Evolutionary conservation across 1,140 invertebrate species (phyloP).

Genomic region (Brachionus calyciflorus): DNA sequence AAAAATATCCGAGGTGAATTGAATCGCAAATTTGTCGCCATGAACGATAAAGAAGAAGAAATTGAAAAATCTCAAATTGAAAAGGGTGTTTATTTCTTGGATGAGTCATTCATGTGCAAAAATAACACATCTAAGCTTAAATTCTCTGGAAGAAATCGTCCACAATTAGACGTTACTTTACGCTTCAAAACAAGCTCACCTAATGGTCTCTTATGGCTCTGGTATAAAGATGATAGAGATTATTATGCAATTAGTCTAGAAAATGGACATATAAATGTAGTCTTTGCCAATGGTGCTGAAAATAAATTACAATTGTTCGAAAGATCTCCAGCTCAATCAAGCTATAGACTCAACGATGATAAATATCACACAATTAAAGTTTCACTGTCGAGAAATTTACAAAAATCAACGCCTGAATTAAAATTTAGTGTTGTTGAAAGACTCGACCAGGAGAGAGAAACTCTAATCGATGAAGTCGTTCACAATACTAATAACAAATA

Average conservation of each 20-base stretch:
- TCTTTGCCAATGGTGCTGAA: slow-evolving; percentile 17
- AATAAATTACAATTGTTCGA: slow-evolving; percentile 35
- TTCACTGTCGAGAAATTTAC: not conserved
- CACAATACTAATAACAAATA: not conserved
- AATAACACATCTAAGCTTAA: not conserved
- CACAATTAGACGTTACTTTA: slow-evolving; percentile 1
- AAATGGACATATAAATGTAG: slow-evolving; percentile 39
- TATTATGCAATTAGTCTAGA: slow-evolving; percentile 28
- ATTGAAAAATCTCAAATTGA: slow-evolving; percentile 26
- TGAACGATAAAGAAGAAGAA: not conserved
- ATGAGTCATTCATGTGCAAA: slow-evolving; percentile 38
- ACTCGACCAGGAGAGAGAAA: slow-evolving; percentile 30
- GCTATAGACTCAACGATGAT: slow-evolving; percentile 10
- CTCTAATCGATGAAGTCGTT: slow-evolving; percentile 5
- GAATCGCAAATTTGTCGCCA: slow-evolving; percentile 32
- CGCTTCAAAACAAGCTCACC: slow-evolving; percentile 19
- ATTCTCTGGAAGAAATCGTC: not conserved
- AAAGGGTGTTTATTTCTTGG: slow-evolving; percentile 36
- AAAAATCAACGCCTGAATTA: not conserved
- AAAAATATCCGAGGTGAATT: slow-evolving; percentile 37
- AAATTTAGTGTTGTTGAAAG: slow-evolving; percentile 5
- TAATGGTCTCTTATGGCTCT: slow-evolving; percentile 33
- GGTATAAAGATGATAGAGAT: slow-evolving; percentile 29
- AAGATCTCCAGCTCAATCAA: not conserved
- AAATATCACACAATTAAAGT: slow-evolving; percentile 45